These are phyloP conservation scores for Chiloscyllium plagiosum DNA, from an alignment of 2,113 vertebrate species.

Conservation along the genomic window DNA sequence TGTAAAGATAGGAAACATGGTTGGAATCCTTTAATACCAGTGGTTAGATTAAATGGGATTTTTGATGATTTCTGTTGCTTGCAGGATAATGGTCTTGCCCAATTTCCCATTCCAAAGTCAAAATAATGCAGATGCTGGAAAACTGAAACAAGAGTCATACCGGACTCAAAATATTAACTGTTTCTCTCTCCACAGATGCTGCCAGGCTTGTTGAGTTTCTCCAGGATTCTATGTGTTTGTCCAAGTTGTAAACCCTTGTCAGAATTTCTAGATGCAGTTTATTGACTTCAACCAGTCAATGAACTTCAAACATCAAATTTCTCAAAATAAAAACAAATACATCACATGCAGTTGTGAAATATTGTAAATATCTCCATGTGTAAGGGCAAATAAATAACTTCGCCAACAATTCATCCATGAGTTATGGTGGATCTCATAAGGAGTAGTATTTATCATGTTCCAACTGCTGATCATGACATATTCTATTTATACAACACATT, in stretches of 20 bases:
- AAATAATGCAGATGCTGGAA: too few species aligned
- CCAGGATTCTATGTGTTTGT: neutral
- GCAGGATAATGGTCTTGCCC: neutral
- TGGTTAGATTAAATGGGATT: neutral
- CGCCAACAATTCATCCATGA: neutral
- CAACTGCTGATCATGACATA: neutral
- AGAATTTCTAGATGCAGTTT: neutral
- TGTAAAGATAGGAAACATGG: neutral
- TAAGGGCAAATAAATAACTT: neutral
- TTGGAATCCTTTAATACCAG: neutral
- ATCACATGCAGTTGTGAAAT: neutral
- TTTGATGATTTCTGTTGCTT: neutral
- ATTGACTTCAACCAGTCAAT: neutral
- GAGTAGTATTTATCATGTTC: neutral
- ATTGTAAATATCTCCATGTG: neutral
- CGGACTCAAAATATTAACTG: too few species aligned
- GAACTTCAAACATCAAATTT: neutral
- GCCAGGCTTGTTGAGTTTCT: too few species aligned
- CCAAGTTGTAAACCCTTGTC: neutral
- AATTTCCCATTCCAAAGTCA: neutral
- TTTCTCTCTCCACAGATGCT: too few species aligned
- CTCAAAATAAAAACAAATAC: neutral
- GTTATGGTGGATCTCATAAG: neutral
- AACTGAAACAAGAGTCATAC: too few species aligned
- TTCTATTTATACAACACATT: slow-evolving; percentile 30